Base-by-base conservation (phyloP, 2,888 invertebrate species). In the Idaea straminata region DNA sequence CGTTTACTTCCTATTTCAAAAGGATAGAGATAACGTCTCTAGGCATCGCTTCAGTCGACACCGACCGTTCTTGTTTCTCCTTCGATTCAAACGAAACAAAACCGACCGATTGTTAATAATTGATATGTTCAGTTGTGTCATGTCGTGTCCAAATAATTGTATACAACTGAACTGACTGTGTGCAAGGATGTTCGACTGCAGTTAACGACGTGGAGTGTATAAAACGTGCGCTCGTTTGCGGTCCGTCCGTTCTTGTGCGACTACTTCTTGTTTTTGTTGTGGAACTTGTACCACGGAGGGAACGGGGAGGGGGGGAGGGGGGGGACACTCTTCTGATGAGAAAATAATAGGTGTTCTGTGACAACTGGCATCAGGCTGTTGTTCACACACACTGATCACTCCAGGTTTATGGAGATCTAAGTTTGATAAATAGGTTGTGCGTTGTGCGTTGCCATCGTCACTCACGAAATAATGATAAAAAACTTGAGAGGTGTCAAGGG, bases 181-280 rank as follows among this genome's bases (percentile, higher is more conserved):
- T 57, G 57, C 15, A 57, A 13, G 57, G 7, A 15, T 57, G 57
- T 25, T 25, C 25, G 3, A 25, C 25, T 57, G 57, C 57, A 15
- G 58, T n/a, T 16, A 16, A 6, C 59, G 59, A 59, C 16, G 59
- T 16, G 59, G 16, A 10, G 16, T 34, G 25, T 13, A 47, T 47
- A 47, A 47, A 59, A 10, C 13, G 59, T 16, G 34, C 59, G 34
- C 59, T 59, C 59, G 59, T 25, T 59, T 59, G 59, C 34, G 59
- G 59, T 59, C 10, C 7, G 59, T 59, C 10, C 34, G 59, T 13
- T 7, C 13, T 47, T 7, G 7, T 47, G 47, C 6, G 34, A 13
- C 59, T 59, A 25, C 59, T 16, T 16, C 13, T 34, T 34, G 59
- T 59, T 59, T 59, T 59, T 59, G 59, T 59, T 59, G 59, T 59